Evolutionary conservation across 2,888 invertebrate species (phyloP), one percentile per base, ranked within the genome.

Genomic region (Xanthorhoe spadicearia): DNA sequence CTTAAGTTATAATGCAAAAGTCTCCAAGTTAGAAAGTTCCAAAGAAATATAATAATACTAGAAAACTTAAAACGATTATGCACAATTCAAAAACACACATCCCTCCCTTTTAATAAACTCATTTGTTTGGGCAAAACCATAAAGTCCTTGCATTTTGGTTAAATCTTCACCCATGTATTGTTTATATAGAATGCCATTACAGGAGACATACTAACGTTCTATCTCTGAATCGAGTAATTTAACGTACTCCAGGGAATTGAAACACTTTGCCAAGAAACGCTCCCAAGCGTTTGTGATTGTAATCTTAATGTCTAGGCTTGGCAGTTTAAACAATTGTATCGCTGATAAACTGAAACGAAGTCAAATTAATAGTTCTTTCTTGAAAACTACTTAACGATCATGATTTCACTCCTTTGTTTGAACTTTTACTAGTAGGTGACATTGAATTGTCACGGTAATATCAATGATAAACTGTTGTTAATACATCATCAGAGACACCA

Each of bases 231-330:
- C 55, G 46, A 57, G 56, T 59, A 49, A 56, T 64, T 43, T 49
- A 48, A 3, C 10, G 17, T 51, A 15, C 59, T 53, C 23, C 7
- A 32, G 60, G 46, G 55, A 66, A 67, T 13, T 61, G 57, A 61
- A 64, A 63, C 55, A 49, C 43, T 57, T 58, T 61, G 56, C 66
- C 60, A 57, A 56, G 62, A 66, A 60, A 61, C 54, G 55, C 54
- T 66, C 49, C 54, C 53, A n/a, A 54, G 13, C 54, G 18, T n/a
- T 61, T 54, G 54, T 38, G 52, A 62, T 58, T 62, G 49, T 23
- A 49, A 62, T 58, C 58, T 62, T 35, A n/a, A 13, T 17, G 46
- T 15, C 10, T 38, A 38, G 35, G 35, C 17, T 52, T 59, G 59
- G 8, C 23, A 28, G 19, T 15, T 28, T 48, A 17, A 17, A 46